Evolutionary conservation across 2,113 vertebrate species (phyloP).

Genomic region (Mustela nigripes): DNA sequence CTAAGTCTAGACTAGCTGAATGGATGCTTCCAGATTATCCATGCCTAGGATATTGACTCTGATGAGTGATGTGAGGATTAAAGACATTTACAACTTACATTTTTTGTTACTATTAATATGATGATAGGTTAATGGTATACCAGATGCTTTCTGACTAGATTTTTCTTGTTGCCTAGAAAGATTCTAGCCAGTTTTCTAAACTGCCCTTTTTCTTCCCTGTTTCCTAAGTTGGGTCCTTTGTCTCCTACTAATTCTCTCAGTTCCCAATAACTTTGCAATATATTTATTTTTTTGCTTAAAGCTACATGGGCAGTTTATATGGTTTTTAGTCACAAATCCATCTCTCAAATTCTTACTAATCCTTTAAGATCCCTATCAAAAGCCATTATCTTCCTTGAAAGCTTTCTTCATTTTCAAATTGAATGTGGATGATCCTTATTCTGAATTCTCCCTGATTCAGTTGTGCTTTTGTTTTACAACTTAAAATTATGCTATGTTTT

Average conservation of each 20-base stretch:
- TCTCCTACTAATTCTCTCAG: background rate
- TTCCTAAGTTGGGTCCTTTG: background rate
- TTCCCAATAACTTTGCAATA: background rate
- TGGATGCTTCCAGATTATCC: background rate
- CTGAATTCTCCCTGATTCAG: background rate
- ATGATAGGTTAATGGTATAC: background rate
- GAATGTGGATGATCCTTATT: background rate
- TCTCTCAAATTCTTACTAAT: background rate
- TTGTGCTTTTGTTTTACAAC: background rate
- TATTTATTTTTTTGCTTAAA: background rate
- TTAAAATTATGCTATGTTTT: background rate
- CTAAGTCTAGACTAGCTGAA: background rate
- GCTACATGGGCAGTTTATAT: background rate
- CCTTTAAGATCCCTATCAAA: background rate
- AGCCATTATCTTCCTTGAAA: background rate
- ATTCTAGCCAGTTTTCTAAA: constrained; percentile 16
- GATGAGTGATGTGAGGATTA: background rate
- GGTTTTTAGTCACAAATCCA: background rate
- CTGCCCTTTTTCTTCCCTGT: background rate
- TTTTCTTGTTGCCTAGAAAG: background rate
- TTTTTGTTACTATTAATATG: background rate
- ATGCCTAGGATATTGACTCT: background rate
- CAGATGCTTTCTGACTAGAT: background rate
- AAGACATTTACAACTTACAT: background rate
- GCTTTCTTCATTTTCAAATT: constrained; percentile 1